Evolutionary conservation across 2,797 vertebrate species (phyloP).

Genomic region (Morelia viridis): DNA sequence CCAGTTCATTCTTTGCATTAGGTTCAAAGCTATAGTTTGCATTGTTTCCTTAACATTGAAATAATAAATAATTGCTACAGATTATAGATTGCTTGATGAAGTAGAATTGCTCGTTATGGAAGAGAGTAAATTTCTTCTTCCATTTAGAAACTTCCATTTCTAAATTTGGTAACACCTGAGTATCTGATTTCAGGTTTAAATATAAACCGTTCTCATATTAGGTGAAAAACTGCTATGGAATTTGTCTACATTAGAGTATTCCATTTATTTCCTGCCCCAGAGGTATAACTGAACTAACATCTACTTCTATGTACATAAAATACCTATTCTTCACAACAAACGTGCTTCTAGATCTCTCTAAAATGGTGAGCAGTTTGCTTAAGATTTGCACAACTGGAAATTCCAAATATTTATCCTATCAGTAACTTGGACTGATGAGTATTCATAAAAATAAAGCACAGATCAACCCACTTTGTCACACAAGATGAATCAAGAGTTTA

Average conservation of each 20-base stretch:
- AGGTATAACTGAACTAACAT: conserved; percentile 50
- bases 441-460: conserved; percentile 54
- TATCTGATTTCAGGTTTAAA: conserved; percentile 49
- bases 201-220: conserved; percentile 32
- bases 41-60: background rate
- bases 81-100: conserved; percentile 46
- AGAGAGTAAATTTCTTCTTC: conserved; percentile 18
- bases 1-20: conserved; percentile 4
- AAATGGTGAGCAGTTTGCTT: conserved; percentile 12
- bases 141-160: background rate
- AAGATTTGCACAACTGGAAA: conserved; percentile 33
- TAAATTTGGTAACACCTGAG: conserved; percentile 36
- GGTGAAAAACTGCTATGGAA: conserved; percentile 26
- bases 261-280: conserved; percentile 64
- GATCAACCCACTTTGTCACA: conserved; percentile 52
- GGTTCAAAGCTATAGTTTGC: conserved; percentile 23
- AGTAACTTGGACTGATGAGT: conserved; percentile 29
- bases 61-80: conserved; percentile 47
- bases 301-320: conserved; percentile 51
- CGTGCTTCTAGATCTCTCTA: conserved; percentile 29
- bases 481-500: conserved; percentile 60
- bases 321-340: conserved; percentile 13
- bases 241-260: conserved; percentile 52
- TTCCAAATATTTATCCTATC: conserved; percentile 34
- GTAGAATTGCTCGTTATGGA: conserved; percentile 52